These are phyloP conservation scores for Calliopsis andreniformis DNA, from an alignment of 1,140 invertebrate genomes.

Conservation along the genomic window DNA sequence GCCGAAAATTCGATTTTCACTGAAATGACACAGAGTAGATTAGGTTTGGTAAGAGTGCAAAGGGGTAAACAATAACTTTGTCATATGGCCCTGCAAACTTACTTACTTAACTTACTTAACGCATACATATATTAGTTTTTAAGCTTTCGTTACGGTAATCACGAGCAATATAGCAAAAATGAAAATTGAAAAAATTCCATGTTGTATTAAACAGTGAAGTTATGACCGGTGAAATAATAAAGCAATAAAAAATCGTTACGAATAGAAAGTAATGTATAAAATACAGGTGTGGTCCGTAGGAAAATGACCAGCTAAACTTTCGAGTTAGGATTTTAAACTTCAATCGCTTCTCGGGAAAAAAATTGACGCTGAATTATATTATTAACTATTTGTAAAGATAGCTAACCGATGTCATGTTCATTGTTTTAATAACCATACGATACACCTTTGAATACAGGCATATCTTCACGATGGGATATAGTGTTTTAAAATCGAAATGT, in stretches of 20 bases:
- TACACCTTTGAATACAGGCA: slow-evolving; percentile 2
- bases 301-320: not conserved
- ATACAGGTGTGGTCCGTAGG: not conserved
- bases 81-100: too few species aligned
- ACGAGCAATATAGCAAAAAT: too few species aligned
- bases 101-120: too few species aligned
- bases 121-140: too few species aligned
- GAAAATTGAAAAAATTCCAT: too few species aligned
- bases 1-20: too few species aligned
- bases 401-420: slow-evolving; percentile 4
- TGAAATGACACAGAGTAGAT: too few species aligned
- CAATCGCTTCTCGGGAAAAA: not conserved
- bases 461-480: not conserved
- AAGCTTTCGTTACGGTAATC: too few species aligned
- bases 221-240: not conserved
- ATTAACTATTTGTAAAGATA: slow-evolving; percentile 13
- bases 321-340: not conserved
- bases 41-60: too few species aligned
- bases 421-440: slow-evolving; percentile 14
- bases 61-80: too few species aligned
- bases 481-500: slow-evolving; percentile 35
- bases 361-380: not conserved
- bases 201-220: too few species aligned
- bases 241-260: not conserved
- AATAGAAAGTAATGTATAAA: not conserved